Evolutionary conservation across 2,797 vertebrate species (phyloP), one percentile per base, ranked within the genome.

Genomic region (Coranthus polyacanthus): DNA sequence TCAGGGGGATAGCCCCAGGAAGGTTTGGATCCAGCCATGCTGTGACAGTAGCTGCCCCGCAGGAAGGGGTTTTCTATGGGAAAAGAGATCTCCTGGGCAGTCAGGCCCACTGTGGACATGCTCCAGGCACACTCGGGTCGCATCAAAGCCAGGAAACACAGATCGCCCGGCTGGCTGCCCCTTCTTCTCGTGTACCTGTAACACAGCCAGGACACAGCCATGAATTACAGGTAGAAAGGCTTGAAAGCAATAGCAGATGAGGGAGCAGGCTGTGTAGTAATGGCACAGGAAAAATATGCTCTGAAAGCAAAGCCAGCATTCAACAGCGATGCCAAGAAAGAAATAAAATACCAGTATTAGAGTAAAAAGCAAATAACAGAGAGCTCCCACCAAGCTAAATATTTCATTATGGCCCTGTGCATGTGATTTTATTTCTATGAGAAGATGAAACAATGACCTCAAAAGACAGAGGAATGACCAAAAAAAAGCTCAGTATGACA

Each of bases 81-180:
- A 84, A 95, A 94, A 93, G 92, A 92, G 83, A 96, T 94, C 91
- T 98, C 97, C 92, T 96, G 97, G 87, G 95, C 94, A 88, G 96
- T 95, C 76, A 99, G 92, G 91, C 96, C 96, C 72, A 96, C 96
- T 82, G 95, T 95, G 88, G 97, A 98, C 97, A 98, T 98, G 15
- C 82, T 94, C 93, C 89, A 94, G 92, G 75, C 86, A 83, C 81
- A 80, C 89, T 92, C 77, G 84, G 79, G 89, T 94, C 75, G 91
- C 87, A 93, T 95, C 91, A 92, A 90, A 77, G 82, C 83, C 76
- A 85, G 91, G 88, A 93, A 93, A 92, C 85, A 85, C 90, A 80
- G 82, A 88, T 91, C 62, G 52, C 85, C 86, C 82, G 81, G 81
- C 87, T 73, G 82, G 78, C 85, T 82, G 74, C 87, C 86, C 81